Conservation (phyloP, 2,797 vertebrate genomes). For the Phalanger gymnotis region DNA sequence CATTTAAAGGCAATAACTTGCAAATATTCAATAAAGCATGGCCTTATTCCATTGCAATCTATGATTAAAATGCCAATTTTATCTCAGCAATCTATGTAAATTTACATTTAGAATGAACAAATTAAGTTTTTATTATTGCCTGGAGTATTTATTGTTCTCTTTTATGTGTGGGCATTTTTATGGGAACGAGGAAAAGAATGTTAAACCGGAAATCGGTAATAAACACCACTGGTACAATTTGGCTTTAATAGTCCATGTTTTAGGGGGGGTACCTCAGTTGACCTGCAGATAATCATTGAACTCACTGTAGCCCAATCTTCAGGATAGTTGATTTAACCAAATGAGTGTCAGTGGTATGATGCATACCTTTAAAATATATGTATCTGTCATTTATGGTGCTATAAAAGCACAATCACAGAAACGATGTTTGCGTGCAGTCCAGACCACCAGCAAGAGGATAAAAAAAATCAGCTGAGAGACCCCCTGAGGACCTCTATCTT, state of each 20-base stretch:
- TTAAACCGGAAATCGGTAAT: conserved; percentile 24
- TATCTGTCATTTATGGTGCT: not conserved
- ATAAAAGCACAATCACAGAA: not conserved
- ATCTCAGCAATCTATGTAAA: conserved; percentile 68
- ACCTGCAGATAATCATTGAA: conserved; percentile 13
- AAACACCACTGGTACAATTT: conserved; percentile 23
- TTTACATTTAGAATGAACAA: conserved; percentile 71
- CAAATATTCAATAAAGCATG: conserved; percentile 67
- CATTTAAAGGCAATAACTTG: conserved; percentile 65
- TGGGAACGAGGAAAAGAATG: conserved; percentile 13
- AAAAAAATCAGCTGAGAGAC: conserved; percentile 17
- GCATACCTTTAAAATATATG: not conserved
- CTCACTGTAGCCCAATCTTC: not conserved
- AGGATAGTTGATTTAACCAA: conserved; percentile 4
- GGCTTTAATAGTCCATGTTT: not conserved
- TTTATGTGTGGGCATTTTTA: conserved; percentile 68
- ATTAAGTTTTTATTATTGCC: conserved; percentile 76
- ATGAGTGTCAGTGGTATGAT: not conserved
- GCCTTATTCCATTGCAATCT: conserved; percentile 57
- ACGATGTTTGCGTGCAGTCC: not conserved
- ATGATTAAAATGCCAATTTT: conserved; percentile 76
- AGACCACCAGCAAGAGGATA: conserved; percentile 9
- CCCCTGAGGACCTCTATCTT: conserved; percentile 51
- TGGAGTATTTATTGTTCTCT: conserved; percentile 68
- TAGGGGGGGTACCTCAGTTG: not conserved